Base-by-base conservation (phyloP, 64 coral and sea anemone genomes). In the Acropora yongei region DNA sequence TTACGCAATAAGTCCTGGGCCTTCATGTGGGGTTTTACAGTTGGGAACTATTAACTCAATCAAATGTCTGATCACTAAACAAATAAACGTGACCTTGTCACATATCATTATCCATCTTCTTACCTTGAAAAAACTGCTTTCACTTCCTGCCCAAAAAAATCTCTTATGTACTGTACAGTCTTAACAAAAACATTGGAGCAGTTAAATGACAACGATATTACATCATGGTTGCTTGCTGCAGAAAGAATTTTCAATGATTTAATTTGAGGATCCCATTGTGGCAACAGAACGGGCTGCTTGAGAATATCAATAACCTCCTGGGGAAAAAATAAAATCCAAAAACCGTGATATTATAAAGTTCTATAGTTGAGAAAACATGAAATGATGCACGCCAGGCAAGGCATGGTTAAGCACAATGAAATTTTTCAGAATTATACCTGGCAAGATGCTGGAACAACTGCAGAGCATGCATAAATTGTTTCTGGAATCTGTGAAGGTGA, bases 401-500 rank as follows among this genome's bases (percentile, higher is more conserved):
- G 51, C 51, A 55, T 55, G 51, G 51, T 55, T 55, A 7, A 10
- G 51, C 10, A 7, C 51, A 55, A 55, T 55, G 10, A 55, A 55
- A 55, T 55, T 7, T 55, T 10, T 7, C 5, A 13, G 63, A 13
- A 19, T 14, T 39, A 20, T 71, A 71, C 90, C 90, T 68, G 7
- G 11, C 74, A 19, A 19, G 90, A 92, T 20, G 81, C 82, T 61
- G 90, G 83, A 10, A 93, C 68, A 19, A 87, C 65, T 79, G 44
- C 57, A 87, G 84, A 87, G 78, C 91, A 93, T 61, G 67, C 91
- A 87, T 93, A 93, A 72, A 87, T 86, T 79, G 61, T 57, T 79
- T 75, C 65, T 42, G 74, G 55, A 18, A 75, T 55, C 82, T 77
- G 80, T 7, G 74, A 51, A 55, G 75, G 74, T 48, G 80, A 8